These are phyloP conservation scores for Syngnathus typhle DNA, from an alignment of 2,113 vertebrate genomes.

Conservation along the genomic window DNA sequence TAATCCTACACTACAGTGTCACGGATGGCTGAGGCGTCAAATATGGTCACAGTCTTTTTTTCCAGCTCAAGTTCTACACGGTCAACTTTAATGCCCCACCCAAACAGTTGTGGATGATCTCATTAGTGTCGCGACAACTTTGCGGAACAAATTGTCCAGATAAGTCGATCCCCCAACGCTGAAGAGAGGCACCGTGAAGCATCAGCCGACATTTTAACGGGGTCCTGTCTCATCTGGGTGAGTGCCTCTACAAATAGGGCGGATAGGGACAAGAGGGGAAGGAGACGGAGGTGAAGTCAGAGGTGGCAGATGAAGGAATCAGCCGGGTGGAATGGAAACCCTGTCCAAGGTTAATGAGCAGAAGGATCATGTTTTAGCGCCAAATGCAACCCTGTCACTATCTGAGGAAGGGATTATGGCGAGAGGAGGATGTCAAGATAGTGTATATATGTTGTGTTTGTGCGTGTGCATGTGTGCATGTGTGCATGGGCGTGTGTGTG, in stretches of 20 bases:
- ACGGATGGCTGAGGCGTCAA: neutral
- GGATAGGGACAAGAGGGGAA: slow-evolving; percentile 39
- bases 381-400: slow-evolving; percentile 54
- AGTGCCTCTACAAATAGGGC: slow-evolving; percentile 62
- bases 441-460: neutral
- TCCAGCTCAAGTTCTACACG: neutral
- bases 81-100: slow-evolving; percentile 19
- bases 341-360: slow-evolving; percentile 67
- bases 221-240: slow-evolving; percentile 59
- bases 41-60: slow-evolving; percentile 14
- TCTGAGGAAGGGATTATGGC: slow-evolving; percentile 37
- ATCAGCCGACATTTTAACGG: slow-evolving; percentile 65
- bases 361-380: slow-evolving; percentile 68
- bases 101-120: slow-evolving; percentile 54
- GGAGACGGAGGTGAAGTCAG: slow-evolving; percentile 60
- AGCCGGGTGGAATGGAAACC: slow-evolving; percentile 51
- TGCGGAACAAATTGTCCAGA: slow-evolving; percentile 63
- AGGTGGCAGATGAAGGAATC: slow-evolving; percentile 41
- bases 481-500: neutral
- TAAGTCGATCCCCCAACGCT: slow-evolving; percentile 51
- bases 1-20: neutral
- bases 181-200: slow-evolving; percentile 50
- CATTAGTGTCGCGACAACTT: slow-evolving; percentile 58
- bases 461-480: neutral
- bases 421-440: slow-evolving; percentile 4